A percentile compares a stretch with the other conserved stretches of the same genome.
These are phyloP conservation scores for fruit fly (Drosophila melanogaster) DNA, from an alignment of 1,140 invertebrate genomes.

Conservation along the genomic window Release_6_plus_ISO1_MT NT_037436.4:5449501-5450000, in stretches of 20 bases:
- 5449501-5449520: no score
- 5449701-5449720: slow-evolving; percentile 81
- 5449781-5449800: slow-evolving; percentile 45
- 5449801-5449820: slow-evolving; percentile 18
- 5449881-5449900: slow-evolving; percentile 74
- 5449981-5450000: slow-evolving; percentile 73
- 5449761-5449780: slow-evolving; percentile 39
- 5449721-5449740: slow-evolving; percentile 63
- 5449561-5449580: slow-evolving; percentile 1
- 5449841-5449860: slow-evolving; percentile 51
- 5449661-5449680: slow-evolving; percentile 13
- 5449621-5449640: slow-evolving; percentile 41
- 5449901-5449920: slow-evolving; percentile 32
- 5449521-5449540: no score
- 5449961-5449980: slow-evolving; percentile 77
- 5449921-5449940: slow-evolving; percentile 80
- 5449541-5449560: background rate
- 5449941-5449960: slow-evolving; percentile 57
- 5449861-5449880: slow-evolving; percentile 75
- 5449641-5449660: slow-evolving; percentile 27
- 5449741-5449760: slow-evolving; percentile 19
- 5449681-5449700: slow-evolving; percentile 64
- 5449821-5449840: slow-evolving; percentile 6
- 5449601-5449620: slow-evolving; percentile 34
- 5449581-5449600: background rate